Percentiles rank a stretch among this genome's conserved stretches.
These are phyloP conservation scores for Sprattus sprattus DNA, from an alignment of 2,113 vertebrate species.

Conservation along the genomic window DNA sequence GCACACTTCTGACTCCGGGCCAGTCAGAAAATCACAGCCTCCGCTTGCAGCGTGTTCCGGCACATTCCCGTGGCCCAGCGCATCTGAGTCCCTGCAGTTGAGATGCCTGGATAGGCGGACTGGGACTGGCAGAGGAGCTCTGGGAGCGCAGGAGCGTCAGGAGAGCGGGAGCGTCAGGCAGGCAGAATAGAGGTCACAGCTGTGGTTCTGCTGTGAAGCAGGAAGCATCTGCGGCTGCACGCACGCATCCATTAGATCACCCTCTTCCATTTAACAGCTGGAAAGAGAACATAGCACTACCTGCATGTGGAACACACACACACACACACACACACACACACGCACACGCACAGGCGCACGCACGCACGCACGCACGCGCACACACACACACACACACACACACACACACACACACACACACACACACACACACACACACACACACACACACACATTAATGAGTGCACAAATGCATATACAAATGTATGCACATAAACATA, in stretches of 20 bases:
- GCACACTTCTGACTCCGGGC: no score
- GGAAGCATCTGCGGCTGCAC: no score
- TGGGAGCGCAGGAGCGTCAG: background rate
- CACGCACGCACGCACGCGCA: background rate
- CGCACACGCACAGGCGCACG: background rate
- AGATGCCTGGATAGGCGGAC: background rate
- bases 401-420: background rate
- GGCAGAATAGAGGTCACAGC: background rate
- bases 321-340: background rate
- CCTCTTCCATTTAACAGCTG: no score
- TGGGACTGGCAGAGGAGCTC: background rate
- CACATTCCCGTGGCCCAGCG: background rate
- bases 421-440: background rate
- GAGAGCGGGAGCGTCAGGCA: background rate
- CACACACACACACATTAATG: background rate
- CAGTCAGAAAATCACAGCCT: background rate
- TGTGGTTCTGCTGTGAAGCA: background rate
- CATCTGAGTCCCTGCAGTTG: background rate
- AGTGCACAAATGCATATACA: no score
- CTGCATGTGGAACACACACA: background rate
- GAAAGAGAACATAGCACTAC: no score
- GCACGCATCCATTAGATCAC: no score
- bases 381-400: background rate
- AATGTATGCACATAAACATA: no score
- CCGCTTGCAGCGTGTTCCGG: background rate